Evolutionary conservation across 37 sponge, comb jelly and placozoan species (phyloP), one percentile per base, ranked within the genome.

Genomic region (Dysidea cf. avara): DNA sequence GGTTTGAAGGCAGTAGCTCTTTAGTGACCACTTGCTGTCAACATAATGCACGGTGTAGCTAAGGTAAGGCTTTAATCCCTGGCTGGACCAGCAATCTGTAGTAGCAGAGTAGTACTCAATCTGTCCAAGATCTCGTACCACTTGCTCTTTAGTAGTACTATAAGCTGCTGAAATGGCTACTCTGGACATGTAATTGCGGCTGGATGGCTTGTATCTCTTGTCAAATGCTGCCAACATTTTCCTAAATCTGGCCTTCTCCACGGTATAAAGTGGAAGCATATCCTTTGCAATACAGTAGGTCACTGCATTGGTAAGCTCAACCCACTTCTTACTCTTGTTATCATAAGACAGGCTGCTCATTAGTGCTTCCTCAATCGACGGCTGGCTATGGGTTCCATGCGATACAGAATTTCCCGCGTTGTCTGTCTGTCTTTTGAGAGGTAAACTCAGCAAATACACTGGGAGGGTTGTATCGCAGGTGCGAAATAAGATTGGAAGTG

Each of bases 401-500:
- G 36, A 39, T 24, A 17, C 38, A 3, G 59, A 1, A 52, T 61
- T 60, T 30, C 66, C 67, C 47, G 47, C 49, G 40, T 59, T 61
- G 3, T 25, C 29, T 32, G 17, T 29, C 29, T 12, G 46, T 9
- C 46, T 9, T 43, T 43, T 43, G 7, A 5, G 9, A n/a, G n/a
- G n/a, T n/a, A 22, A 22, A 26, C 14, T 75, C 16, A 2, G 63
- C 21, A 59, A 60, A 39, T 9, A 75, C 12, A 61, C 37, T 39
- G 22, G 75, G 33, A 14, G 58, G 64, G 33, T 75, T 61, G n/a
- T 39, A 43, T 50, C 52, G 24, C 31, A 75, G 50, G 56, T 76
- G 77, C 20, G 63, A 11, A 22, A 68, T 7, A 16, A 78, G 48
- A 56, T 68, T 78, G 30, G 59, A 67, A n/a, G 79, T 78, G 50